Conservation (phyloP, 2,888 invertebrate genomes). For the Silvanus unidentatus region DNA sequence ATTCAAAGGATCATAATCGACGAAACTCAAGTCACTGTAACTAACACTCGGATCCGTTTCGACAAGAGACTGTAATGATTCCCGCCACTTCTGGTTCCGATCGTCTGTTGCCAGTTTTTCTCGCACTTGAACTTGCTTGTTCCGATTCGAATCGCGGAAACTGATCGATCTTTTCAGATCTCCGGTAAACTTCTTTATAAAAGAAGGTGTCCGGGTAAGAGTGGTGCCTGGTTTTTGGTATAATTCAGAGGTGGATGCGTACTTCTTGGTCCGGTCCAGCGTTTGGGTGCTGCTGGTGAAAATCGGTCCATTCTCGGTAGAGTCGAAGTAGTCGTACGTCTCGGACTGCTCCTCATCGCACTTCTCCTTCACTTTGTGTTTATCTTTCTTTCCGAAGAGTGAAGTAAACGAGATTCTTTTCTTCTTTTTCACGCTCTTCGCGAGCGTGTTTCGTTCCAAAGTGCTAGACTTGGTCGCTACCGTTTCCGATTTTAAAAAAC, state of each 20-base stretch:
- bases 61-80: constrained; percentile 50
- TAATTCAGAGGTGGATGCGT: constrained; percentile 33
- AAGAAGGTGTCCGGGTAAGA: constrained; percentile 34
- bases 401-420: constrained; percentile 32
- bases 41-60: constrained; percentile 53
- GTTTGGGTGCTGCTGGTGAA: constrained; percentile 17
- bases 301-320: constrained; percentile 23
- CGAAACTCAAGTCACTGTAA: constrained; percentile 53
- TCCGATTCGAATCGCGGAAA: constrained; percentile 37
- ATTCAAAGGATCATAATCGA: constrained; percentile 52
- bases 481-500: no score
- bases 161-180: constrained; percentile 41
- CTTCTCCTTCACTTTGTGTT: constrained; percentile 24
- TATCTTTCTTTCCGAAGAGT: constrained; percentile 31
- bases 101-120: constrained; percentile 34
- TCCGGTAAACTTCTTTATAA: constrained; percentile 36
- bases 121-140: constrained; percentile 24
- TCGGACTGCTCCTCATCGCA: constrained; percentile 29
- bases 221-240: constrained; percentile 16
- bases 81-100: constrained; percentile 47
- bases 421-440: constrained; percentile 26
- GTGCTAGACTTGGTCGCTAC: background rate
- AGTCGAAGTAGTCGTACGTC: constrained; percentile 29
- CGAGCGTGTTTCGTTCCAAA: constrained; percentile 12
- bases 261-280: constrained; percentile 25